phyloP scores from a whole-genome alignment of 2,797 vertebrate species.

The Scomberomorus guttatus region DNA sequence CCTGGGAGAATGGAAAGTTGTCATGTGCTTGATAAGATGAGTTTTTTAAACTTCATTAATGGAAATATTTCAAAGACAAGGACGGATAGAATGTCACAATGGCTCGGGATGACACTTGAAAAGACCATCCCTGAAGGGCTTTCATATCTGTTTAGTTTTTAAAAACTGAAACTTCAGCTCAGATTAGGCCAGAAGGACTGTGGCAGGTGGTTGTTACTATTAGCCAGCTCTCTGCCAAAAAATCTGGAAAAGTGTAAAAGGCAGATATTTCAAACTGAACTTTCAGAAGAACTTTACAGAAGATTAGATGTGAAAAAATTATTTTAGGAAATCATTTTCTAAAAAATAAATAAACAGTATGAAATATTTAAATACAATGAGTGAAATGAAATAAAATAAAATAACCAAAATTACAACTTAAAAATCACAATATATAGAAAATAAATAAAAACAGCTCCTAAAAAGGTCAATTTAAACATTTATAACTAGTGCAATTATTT shows the following conservation, averaged over 20 bases:
- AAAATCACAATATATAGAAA: too few species aligned
- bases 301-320: conserved; percentile 21
- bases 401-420: neutral
- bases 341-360: neutral
- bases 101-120: conserved; percentile 44
- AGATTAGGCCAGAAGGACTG: conserved; percentile 42
- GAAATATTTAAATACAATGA: neutral
- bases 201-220: conserved; percentile 46
- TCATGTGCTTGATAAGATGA: conserved; percentile 32
- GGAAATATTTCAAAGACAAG: conserved; percentile 62
- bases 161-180: conserved; percentile 46
- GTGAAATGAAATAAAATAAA: neutral
- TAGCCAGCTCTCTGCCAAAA: neutral
- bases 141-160: conserved; percentile 47
- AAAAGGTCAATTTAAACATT: neutral
- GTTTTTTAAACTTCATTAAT: conserved; percentile 56
- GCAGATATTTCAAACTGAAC: conserved; percentile 10
- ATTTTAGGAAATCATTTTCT: neutral
- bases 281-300: neutral
- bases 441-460: neutral
- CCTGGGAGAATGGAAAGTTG: conserved; percentile 24
- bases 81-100: conserved; percentile 47
- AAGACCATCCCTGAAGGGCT: conserved; percentile 26
- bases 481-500: neutral
- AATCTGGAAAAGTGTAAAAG: neutral